These are phyloP conservation scores for Hippopotamus amphibius DNA, from an alignment of 2,113 vertebrate genomes.

Conservation along the genomic window DNA sequence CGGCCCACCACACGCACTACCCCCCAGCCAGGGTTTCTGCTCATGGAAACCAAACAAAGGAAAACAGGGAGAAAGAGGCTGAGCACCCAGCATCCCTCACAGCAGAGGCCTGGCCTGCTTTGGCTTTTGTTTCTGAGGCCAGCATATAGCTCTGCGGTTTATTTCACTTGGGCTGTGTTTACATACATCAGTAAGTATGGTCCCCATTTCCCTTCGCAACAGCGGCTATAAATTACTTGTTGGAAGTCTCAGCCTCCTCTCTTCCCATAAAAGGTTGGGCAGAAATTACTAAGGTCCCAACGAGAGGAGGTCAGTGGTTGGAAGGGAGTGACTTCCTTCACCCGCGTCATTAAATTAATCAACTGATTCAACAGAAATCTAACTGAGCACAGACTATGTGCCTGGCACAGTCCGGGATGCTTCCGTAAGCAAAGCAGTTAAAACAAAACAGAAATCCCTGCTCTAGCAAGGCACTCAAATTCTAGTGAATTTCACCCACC, in stretches of 20 bases:
- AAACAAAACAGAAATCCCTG: background rate
- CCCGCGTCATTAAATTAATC: background rate
- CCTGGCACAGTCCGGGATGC: background rate
- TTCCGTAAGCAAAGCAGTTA: background rate
- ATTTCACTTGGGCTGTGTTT: slow-evolving; percentile 23
- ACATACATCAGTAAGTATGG: slow-evolving; percentile 44
- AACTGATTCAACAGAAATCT: background rate
- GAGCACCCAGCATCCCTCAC: background rate
- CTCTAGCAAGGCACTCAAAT: background rate
- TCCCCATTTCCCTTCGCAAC: slow-evolving; percentile 41
- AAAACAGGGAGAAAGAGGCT: background rate
- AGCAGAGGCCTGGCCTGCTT: background rate
- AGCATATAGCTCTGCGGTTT: background rate
- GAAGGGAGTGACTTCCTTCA: background rate
- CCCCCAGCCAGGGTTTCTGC: background rate
- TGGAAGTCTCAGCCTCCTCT: slow-evolving; percentile 8
- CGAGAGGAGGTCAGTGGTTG: background rate
- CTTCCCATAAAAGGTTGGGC: slow-evolving; percentile 41
- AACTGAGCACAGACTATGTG: background rate
- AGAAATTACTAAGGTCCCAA: slow-evolving; percentile 15
- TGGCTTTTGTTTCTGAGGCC: background rate
- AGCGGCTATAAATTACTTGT: slow-evolving; percentile 52
- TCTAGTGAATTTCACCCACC: background rate
- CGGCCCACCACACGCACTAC: accelerated
- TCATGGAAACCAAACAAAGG: background rate